Conservation (phyloP, 2,797 vertebrate species). For the Aselliscus stoliczkanus region DNA sequence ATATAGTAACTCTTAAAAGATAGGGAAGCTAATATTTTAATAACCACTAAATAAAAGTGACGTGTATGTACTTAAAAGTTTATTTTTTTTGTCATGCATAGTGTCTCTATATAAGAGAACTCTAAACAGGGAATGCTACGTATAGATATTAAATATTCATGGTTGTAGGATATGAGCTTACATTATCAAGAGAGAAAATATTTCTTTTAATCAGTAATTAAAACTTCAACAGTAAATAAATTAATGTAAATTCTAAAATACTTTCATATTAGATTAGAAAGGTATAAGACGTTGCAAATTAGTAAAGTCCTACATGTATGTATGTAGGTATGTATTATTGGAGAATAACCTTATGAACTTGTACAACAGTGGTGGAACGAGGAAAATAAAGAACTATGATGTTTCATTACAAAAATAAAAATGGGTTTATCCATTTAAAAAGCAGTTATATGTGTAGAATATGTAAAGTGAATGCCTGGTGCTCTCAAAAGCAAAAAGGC, state of each 20-base stretch:
- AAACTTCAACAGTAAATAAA: neutral
- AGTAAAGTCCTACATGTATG: neutral
- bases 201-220: neutral
- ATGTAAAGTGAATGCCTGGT: neutral
- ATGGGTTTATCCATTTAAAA: neutral
- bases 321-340: neutral
- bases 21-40: neutral
- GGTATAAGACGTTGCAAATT: neutral
- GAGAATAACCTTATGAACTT: neutral
- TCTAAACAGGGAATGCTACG: neutral
- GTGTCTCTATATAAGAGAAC: neutral
- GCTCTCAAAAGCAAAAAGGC: neutral
- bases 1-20: neutral
- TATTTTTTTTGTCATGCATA: neutral
- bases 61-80: neutral
- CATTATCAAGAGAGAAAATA: neutral
- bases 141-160: neutral
- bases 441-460: neutral
- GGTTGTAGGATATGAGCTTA: neutral
- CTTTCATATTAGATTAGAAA: neutral
- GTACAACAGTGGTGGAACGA: neutral
- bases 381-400: neutral
- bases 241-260: neutral
- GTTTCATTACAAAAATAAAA: neutral
- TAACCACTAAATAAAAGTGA: neutral